Base-by-base conservation (phyloP, 2,888 invertebrate species). In the Sarcophaga rosellei region DNA sequence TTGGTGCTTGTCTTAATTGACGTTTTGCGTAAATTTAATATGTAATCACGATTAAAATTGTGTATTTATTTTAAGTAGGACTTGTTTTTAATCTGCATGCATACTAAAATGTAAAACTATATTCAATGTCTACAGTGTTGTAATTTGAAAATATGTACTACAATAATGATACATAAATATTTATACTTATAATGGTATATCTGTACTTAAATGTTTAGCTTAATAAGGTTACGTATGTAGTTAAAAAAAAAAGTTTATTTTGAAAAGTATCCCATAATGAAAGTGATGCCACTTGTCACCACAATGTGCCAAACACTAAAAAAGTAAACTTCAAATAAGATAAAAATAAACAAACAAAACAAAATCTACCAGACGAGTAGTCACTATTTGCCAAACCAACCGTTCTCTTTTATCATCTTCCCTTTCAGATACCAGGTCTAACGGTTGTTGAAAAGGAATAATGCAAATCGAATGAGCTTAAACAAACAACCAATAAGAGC, bases 401-500 rank as follows among this genome's bases (percentile, higher is more conserved):
- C 81, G 78, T 81, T 84, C 84, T 86, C 86, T 86, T 86, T 81
- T 80, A 81, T 78, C 86, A 81, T 86, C 86, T 86, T 81, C 84
- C 78, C 84, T 86, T 86, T 86, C 86, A 86, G 86, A 86, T 80
- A 76, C 59, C 72, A 59, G 75, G 62, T 83, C 62, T 53, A 86
- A 86, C 83, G 86, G 86, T 80, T 77, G 83, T 86, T 86, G 65
- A 81, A 83, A 86, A 68, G 79, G 69, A 82, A 57, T 62, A 80
- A 83, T 81, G 68, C 63, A 25, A 57, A 12, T 74, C 70, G 25
- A 59, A 81, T 78, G 53, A 65, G 65, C 57, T 25, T 66, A 53
- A 57, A 4, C 47, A 62, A 23, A 53, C 98, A 96, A 4, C 92
- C 91, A 62, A 94, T 91, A 95, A 96, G 17, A 96, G 96, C 82